Evolutionary conservation across 2,888 invertebrate species (phyloP), one percentile per base, ranked within the genome.

Genomic region (Perizoma affinitatum): DNA sequence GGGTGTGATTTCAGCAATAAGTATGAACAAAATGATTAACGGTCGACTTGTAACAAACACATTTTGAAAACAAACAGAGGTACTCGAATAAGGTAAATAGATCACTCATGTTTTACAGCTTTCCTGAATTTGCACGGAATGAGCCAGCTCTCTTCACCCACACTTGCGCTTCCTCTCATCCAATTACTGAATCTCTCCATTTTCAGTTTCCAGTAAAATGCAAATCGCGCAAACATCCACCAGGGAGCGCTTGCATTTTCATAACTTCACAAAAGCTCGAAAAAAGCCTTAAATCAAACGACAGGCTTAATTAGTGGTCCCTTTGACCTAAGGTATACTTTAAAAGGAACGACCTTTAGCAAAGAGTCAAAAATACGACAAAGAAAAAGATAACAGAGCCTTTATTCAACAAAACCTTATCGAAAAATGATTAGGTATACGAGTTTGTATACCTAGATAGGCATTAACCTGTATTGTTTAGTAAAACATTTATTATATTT

Each of bases 221-320:
- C 74, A 72, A 74, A 74, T 71, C 63, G 56, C 50, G 64, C 70
- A 71, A 75, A 75, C 72, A 71, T 49, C 56, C 58, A 57, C 22
- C 22, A 22, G 22, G 22, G 3, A 22, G 22, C 66, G 51, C 62
- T 63, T 63, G 68, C 67, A 67, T 72, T 72, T 69, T 47, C 51
- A 65, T 47, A 64, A 58, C 66, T 54, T 58, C 49, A 68, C 69
- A 69, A 68, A 68, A 67, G 57, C 48, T 57, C 54, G 44, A 57
- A 63, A 57, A 58, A 62, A 65, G 58, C 45, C 56, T 63, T 59
- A 58, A 62, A 63, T 65, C 60, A 65, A 59, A 51, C 56, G 61
- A 47, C 54, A 58, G 53, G 49, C 52, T 64, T 67, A 64, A 65
- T 65, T 69, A 61, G 58, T 51, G 60, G 56, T 48, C 43, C 53